Conservation (phyloP, 2,888 invertebrate genomes). For the Pimpla rufipes region DNA sequence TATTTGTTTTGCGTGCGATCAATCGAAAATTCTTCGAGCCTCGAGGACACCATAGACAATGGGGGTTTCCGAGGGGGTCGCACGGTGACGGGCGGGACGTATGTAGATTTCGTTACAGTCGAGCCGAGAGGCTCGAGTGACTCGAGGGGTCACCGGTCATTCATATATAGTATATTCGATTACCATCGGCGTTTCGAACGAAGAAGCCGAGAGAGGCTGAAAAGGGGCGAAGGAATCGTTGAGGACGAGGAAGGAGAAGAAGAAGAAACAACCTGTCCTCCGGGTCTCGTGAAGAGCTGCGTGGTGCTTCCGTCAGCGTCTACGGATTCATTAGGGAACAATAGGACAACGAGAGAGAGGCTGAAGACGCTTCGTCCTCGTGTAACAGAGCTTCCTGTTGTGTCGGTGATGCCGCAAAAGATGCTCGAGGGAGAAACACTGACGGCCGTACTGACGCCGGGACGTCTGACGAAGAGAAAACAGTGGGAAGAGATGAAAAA, state of each 20-base stretch:
- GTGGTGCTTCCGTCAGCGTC: conserved; percentile 83
- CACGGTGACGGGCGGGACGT: conserved; percentile 23
- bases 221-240: conserved; percentile 5
- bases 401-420: conserved; percentile 53
- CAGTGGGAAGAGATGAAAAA: not conserved
- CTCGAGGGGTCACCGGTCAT: conserved; percentile 58
- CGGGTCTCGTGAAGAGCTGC: conserved; percentile 77
- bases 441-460: not conserved
- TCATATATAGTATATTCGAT: conserved; percentile 68
- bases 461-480: conserved; percentile 6
- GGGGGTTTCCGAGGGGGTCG: no score
- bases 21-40: conserved; percentile 55
- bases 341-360: conserved; percentile 82
- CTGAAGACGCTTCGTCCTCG: conserved; percentile 66
- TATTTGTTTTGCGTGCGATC: conserved; percentile 39
- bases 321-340: conserved; percentile 85
- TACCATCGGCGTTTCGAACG: conserved; percentile 54
- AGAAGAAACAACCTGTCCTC: conserved; percentile 77
- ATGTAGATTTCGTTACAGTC: conserved; percentile 59
- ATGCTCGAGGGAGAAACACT: conserved; percentile 30
- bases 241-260: conserved; percentile 50
- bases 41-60: conserved; percentile 33
- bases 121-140: conserved; percentile 51
- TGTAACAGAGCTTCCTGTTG: conserved; percentile 74
- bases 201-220: conserved; percentile 40